phyloP scores from a whole-genome alignment of 2,888 invertebrate species.

The Elgonia sp. region DNA sequence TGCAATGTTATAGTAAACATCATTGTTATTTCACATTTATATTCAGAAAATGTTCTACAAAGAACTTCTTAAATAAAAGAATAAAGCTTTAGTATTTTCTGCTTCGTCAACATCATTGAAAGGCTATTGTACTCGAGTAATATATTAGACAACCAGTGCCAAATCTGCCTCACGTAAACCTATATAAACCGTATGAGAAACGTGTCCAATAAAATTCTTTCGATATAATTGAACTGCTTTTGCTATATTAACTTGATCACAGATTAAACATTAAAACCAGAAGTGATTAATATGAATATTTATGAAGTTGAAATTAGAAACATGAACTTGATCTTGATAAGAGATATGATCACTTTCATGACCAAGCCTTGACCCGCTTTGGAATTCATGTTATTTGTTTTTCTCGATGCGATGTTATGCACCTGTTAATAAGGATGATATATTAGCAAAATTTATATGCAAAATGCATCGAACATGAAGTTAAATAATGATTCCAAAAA shows the following conservation, averaged over 20 bases:
- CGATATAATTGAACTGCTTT: not conserved
- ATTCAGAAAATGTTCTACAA: slow-evolving; percentile 37
- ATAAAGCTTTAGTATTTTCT: slow-evolving; percentile 55
- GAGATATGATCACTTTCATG: slow-evolving; percentile 57
- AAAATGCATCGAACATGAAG: not conserved
- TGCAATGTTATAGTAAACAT: not conserved
- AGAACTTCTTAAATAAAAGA: slow-evolving; percentile 51
- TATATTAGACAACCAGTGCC: slow-evolving; percentile 56
- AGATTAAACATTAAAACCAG: slow-evolving; percentile 4
- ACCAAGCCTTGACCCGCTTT: slow-evolving; percentile 53
- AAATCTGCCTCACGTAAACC: slow-evolving; percentile 43
- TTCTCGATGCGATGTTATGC: slow-evolving; percentile 12
- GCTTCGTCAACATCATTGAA: slow-evolving; percentile 70
- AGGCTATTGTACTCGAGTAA: slow-evolving; percentile 54
- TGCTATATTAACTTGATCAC: not conserved
- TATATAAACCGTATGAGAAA: not conserved
- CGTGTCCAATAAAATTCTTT: not conserved
- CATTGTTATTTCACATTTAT: slow-evolving; percentile 47
- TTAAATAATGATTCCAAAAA: not conserved
- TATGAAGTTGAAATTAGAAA: slow-evolving; percentile 26
- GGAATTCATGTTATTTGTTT: not conserved
- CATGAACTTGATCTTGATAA: slow-evolving; percentile 55
- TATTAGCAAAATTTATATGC: too few relatives aligned
- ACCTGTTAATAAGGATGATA: not conserved
- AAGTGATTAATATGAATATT: slow-evolving; percentile 41